These are phyloP conservation scores for Octopus sinensis DNA, from an alignment of 1,140 invertebrate genomes.

Conservation along the genomic window DNA sequence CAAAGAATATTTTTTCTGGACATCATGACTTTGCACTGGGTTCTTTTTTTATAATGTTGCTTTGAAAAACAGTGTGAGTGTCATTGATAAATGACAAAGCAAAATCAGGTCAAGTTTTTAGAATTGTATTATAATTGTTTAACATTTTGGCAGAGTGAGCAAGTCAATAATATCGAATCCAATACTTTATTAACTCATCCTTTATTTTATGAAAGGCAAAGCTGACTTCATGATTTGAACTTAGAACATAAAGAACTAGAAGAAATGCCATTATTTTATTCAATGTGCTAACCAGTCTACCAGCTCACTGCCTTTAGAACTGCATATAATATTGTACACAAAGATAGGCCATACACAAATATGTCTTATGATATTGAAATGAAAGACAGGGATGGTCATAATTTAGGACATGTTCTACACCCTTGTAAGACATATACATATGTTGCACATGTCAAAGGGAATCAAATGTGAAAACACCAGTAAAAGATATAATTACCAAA, in stretches of 20 bases:
- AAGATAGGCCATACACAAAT: background rate
- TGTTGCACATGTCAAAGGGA: background rate
- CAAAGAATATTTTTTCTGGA: too few species aligned
- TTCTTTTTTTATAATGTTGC: too few species aligned
- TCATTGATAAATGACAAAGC: background rate
- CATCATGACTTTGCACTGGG: too few species aligned
- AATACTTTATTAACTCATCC: too few species aligned
- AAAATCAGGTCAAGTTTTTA: background rate
- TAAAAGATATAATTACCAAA: background rate
- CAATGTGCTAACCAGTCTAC: too few species aligned
- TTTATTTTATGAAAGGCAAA: too few species aligned
- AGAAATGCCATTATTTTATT: too few species aligned
- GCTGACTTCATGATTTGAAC: too few species aligned
- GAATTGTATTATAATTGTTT: too few species aligned
- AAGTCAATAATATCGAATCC: too few species aligned
- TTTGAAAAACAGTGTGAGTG: background rate
- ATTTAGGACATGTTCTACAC: background rate
- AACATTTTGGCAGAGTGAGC: too few species aligned
- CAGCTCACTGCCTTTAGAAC: background rate
- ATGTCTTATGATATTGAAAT: slow-evolving; percentile 1
- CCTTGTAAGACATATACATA: background rate
- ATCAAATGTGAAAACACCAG: background rate
- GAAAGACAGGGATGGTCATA: background rate
- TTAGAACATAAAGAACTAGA: too few species aligned
- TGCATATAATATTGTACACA: background rate